phyloP scores from a whole-genome alignment of 2,113 vertebrate species.

The Dasyornis broadbenti region DNA sequence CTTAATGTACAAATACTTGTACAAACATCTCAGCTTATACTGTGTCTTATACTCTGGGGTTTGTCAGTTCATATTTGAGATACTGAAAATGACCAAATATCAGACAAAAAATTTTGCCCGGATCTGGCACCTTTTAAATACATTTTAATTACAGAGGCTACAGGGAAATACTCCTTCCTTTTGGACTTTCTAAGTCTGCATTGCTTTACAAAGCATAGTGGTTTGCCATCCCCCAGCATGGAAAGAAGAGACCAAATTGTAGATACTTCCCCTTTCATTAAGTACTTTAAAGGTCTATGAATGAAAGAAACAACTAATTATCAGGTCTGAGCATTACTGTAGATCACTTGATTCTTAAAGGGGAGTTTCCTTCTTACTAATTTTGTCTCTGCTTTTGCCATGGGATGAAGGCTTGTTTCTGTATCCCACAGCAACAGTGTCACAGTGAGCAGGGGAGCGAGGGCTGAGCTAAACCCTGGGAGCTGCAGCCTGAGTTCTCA shows the following conservation, averaged over 20 bases:
- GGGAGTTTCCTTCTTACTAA: not conserved
- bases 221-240: rapidly evolving
- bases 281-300: not conserved
- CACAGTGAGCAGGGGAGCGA: rapidly evolving
- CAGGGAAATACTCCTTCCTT: not conserved
- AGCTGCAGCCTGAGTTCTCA: not conserved
- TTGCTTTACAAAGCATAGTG: not conserved
- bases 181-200: not conserved
- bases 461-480: not conserved
- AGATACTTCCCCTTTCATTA: not conserved
- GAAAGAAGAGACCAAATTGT: not conserved
- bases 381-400: not conserved
- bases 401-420: not conserved
- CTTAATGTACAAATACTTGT: not conserved
- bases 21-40: not conserved
- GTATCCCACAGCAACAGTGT: not conserved
- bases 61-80: not conserved
- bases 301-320: not conserved
- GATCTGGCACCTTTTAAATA: not conserved
- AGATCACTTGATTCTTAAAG: not conserved
- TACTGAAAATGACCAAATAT: not conserved
- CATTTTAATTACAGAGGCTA: not conserved
- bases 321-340: not conserved
- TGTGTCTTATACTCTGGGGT: not conserved
- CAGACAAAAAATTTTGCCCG: not conserved